Conservation (phyloP, 2,797 vertebrate species). For the Petrocephalus schoutedeni region DNA sequence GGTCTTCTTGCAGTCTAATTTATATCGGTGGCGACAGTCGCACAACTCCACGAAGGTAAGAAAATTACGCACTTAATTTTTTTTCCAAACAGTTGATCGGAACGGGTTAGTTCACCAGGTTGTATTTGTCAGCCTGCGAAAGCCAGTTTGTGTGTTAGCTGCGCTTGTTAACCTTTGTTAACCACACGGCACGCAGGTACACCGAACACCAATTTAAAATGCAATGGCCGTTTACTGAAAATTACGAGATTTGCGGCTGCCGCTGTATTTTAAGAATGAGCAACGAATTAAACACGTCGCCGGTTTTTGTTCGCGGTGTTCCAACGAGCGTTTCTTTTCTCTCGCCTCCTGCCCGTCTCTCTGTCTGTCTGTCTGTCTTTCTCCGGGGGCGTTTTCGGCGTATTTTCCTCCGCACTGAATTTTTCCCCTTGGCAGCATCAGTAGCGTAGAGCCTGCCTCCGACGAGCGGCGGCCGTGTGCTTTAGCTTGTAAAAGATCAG, state of each 20-base stretch:
- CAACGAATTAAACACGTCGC: background rate
- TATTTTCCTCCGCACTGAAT: conserved; percentile 44
- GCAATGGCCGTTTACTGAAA: background rate
- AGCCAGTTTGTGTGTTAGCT: background rate
- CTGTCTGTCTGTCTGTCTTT: conserved; percentile 26
- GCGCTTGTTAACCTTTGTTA: background rate
- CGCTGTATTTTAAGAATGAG: background rate
- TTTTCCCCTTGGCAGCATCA: conserved; percentile 63
- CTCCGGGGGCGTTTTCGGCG: conserved; percentile 46
- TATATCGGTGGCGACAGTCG: background rate
- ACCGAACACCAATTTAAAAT: background rate
- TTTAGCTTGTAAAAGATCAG: conserved; percentile 32
- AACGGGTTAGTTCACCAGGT: background rate
- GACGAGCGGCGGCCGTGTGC: conserved; percentile 46
- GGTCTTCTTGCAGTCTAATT: background rate
- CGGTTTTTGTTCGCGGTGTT: background rate
- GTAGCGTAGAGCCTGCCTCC: conserved; percentile 61
- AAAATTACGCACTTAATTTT: background rate
- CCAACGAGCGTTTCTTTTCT: background rate
- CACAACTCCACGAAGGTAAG: background rate
- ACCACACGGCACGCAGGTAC: background rate
- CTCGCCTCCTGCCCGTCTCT: too few species aligned
- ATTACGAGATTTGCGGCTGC: background rate
- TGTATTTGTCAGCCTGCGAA: background rate
- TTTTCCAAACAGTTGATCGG: background rate